Base-by-base conservation (phyloP, 2,113 vertebrate genomes). In the Meleagris gallopavo region DNA sequence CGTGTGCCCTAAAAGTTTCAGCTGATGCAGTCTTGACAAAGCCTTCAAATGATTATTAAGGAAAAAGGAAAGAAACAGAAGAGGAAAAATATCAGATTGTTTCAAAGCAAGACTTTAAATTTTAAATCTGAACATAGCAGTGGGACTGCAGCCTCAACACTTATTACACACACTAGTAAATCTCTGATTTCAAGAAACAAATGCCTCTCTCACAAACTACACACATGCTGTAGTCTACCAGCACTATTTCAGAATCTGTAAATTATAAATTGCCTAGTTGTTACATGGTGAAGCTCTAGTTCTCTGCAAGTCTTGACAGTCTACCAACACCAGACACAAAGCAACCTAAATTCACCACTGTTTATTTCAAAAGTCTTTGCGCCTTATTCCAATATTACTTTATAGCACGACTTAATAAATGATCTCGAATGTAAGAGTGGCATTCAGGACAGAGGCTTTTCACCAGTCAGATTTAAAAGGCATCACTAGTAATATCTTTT, bases 1-100 rank as follows among this genome's bases (percentile, higher is more conserved):
- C 1, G 98, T 99, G 71, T 98, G 98, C 89, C 98, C 98, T 87
- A 99, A 96, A 89, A 99, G 96, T 64, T 98, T 98, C 80, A 99
- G 96, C 94, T 99, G 99, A 97, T 99, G 99, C 20, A 99, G 98
- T 92, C 99, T 98, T 70, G 95, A 96, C 38, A 99, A 96, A 91
- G 99, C 99, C 99, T 99, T 96, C 38, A 85, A 93, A 95, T 41
- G 52, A 84, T 95, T 64, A 29, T 2, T 81, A 41, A 1, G 10
- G 27, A 88, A 90, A 69, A 75, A 83, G 86, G 11, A 91, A 88
- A 84, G 27, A 86, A 87, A 91, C 32, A 48, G 21, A 88, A 82
- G 41, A 70, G 3, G 25, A 69, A 60, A 89, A 36, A 71, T 14
- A 75, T 48, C 18, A 89, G 61, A 64, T 57, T 25, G 55, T 75